A percentile compares a stretch with the other conserved stretches of the same genome.
Evolutionary conservation across 2,888 invertebrate genomes (phyloP).

Genomic region (Pardosa pseudoannulata): DNA sequence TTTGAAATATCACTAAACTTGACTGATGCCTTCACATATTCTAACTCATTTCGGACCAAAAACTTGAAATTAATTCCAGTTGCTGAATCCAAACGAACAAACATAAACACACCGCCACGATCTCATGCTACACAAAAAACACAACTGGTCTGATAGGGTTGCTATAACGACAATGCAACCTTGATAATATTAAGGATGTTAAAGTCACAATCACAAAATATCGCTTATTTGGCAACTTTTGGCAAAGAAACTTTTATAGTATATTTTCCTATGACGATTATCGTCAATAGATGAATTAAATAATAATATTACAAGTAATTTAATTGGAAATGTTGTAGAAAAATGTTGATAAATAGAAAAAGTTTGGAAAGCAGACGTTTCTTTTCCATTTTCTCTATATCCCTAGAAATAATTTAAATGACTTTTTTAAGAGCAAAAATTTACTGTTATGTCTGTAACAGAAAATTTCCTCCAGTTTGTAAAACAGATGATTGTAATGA

Average conservation of each 20-base stretch:
- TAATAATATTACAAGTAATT: too few relatives aligned
- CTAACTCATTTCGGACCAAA: neutral
- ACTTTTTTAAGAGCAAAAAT: too few relatives aligned
- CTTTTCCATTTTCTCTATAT: too few relatives aligned
- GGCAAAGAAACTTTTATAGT: neutral
- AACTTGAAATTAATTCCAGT: conserved; percentile 18
- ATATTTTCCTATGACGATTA: too few relatives aligned
- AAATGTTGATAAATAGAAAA: too few relatives aligned
- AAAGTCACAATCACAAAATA: neutral
- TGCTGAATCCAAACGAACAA: conserved; percentile 40
- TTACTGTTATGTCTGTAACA: too few relatives aligned
- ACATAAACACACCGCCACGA: conserved; percentile 64
- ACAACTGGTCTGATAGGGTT: conserved; percentile 62
- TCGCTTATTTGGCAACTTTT: neutral
- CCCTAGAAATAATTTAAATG: too few relatives aligned
- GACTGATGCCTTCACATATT: conserved; percentile 34
- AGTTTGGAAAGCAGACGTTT: too few relatives aligned
- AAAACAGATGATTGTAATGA: too few relatives aligned
- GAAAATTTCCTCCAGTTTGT: too few relatives aligned
- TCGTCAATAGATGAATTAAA: too few relatives aligned
- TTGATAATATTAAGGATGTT: neutral
- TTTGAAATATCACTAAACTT: conserved; percentile 3
- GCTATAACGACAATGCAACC: conserved; percentile 46
- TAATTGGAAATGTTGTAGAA: too few relatives aligned
- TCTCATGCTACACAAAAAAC: conserved; percentile 58